Percentiles rank a stretch among this genome's conserved stretches.
Evolutionary conservation across 2,888 invertebrate genomes (phyloP).

Genomic region (Hermodice carunculata): DNA sequence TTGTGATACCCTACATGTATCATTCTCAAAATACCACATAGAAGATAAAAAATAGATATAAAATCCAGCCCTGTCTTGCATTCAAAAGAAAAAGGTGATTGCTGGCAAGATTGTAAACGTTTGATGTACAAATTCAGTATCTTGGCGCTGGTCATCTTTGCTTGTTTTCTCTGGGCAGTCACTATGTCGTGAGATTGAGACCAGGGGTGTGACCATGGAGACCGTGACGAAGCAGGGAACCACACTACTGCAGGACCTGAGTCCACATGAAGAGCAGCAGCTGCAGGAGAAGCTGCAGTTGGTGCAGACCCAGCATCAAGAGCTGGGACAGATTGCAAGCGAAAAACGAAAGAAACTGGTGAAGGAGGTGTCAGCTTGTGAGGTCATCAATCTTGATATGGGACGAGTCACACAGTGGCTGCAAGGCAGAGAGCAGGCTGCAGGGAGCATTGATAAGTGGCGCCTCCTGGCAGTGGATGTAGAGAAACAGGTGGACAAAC

Average conservation of each 20-base stretch:
- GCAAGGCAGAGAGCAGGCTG: slow-evolving; percentile 73
- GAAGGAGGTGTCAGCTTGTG: slow-evolving; percentile 77
- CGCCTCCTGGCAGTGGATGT: slow-evolving; percentile 80
- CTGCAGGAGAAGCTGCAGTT: slow-evolving; percentile 81
- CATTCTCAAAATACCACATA: too few relatives aligned
- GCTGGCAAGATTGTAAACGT: too few relatives aligned
- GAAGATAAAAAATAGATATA: too few relatives aligned
- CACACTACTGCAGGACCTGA: slow-evolving; percentile 71
- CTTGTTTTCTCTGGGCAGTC: too few relatives aligned
- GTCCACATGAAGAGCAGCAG: slow-evolving; percentile 85
- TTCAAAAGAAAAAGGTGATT: too few relatives aligned
- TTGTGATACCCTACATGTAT: too few relatives aligned
- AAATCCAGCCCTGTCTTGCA: too few relatives aligned
- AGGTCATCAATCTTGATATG: slow-evolving; percentile 83
- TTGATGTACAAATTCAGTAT: too few relatives aligned
- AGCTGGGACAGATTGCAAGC: slow-evolving; percentile 74
- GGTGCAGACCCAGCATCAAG: slow-evolving; percentile 82
- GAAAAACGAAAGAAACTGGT: slow-evolving; percentile 76
- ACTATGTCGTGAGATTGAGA: slow-evolving; percentile 81
- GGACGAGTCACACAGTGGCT: slow-evolving; percentile 87
- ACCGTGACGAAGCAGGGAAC: slow-evolving; percentile 68
- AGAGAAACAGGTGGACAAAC: slow-evolving; percentile 84
- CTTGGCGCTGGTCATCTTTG: too few relatives aligned
- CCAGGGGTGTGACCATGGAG: slow-evolving; percentile 83
- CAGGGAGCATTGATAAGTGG: slow-evolving; percentile 1